Evolutionary conservation across 2,888 invertebrate genomes (phyloP), one percentile per base, ranked within the genome.

Genomic region (Lasioglossum villosulum): DNA sequence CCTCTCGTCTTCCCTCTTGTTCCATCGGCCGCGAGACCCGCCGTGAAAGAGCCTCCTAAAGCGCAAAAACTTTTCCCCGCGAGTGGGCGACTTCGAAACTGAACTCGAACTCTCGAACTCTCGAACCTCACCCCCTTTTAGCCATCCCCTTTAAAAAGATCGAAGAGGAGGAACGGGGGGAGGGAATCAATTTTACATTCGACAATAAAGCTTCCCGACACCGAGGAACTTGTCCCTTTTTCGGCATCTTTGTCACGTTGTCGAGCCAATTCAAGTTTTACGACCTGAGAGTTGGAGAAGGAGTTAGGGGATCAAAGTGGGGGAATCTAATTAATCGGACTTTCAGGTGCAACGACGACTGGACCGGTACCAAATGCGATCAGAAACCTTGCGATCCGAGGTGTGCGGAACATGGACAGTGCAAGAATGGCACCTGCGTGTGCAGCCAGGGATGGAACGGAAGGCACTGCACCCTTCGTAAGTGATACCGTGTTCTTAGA

Each of bases 361-460:
- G 99, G 99, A 98, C 98, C 0, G 99, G 99, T 63, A 96, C 97
- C 78, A 97, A 97, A 86, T 99, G 99, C 95, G 98, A 98, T 95
- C 98, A 98, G 93, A 96, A 98, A 90, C 98, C 98, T 39, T 99
- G 99, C 95, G 99, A 99, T 95, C 95, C 96, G 86, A 97, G 99
- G 86, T 99, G 99, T 95, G 97, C 98, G 79, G 98, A 98, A 92
- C 99, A 99, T 94, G 99, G 99, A 34, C 98, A 98, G 94, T 99
- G 99, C 96, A 97, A 98, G 95, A 99, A 99, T 95, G 99, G 99
- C 85, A 99, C 99, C 75, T 99, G 99, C 95, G 98, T 99, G 80
- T 99, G 99, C 95, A 98, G 98, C 78, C 98, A 98, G 95, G 99
- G 99, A 88, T 99, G 99, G 99, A 99, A 99, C 95, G 99, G 99